Base-by-base conservation (phyloP, 2,113 vertebrate species). In the Leucosticte australis region DNA sequence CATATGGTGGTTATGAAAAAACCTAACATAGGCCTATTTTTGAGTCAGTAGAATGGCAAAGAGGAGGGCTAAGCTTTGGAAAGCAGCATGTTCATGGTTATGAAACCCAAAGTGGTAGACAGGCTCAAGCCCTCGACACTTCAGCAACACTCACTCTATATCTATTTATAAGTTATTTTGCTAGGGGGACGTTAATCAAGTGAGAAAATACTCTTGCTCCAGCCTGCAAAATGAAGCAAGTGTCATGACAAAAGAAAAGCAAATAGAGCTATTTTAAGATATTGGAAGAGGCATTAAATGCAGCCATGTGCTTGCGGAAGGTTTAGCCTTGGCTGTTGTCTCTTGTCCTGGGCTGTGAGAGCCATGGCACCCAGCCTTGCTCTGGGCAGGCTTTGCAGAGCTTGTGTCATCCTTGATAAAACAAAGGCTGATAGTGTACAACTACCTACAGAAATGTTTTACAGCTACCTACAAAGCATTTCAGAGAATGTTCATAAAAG, bases 1-100 rank as follows among this genome's bases (percentile, higher is more conserved):
- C 96, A 95, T 97, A 95, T 95, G 96, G 94, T 83, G 55, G 49
- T 96, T 94, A 95, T 79, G 92, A 97, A 95, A 96, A 87, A 76
- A 75, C 53, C 73, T 89, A 83, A 83, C 88, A 69, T 19, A 30
- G 90, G 46, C 69, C 67, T 91, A 93, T 94, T 96, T 94, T 90
- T 92, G 94, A 91, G 76, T 70, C 73, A 85, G 75, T 92, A 95
- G 90, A 96, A 95, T 92, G 83, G 85, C 53, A 92, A 53, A 83
- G 81, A 81, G 83, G 90, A 95, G 65, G 62, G 49, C 47, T 64
- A 35, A n/a, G 41, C 47, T 81, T 93, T 89, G 84, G 87, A 75
- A 82, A 93, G 90, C 59, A 37, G 53, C 5, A 30, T 78, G 78
- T 53, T 97, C 75, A 10, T 74, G 89, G 15, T 89, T 96, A 94